Base-by-base conservation (phyloP, 2,888 invertebrate genomes). In the Blera fallax region DNA sequence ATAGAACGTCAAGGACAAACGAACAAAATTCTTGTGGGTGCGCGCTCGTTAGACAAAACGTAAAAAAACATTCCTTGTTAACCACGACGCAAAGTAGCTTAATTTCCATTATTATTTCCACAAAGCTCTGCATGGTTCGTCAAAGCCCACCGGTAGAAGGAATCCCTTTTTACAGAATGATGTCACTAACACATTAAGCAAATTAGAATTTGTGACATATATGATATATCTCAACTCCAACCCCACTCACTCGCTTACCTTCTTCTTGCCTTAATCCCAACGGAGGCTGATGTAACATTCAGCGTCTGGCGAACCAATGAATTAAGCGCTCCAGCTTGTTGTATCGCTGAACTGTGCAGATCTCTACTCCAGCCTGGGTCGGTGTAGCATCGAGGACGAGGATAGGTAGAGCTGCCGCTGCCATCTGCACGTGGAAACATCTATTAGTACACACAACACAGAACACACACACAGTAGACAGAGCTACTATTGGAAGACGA, bases 361-460 rank as follows among this genome's bases (percentile, higher is more conserved):
- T 58, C 52, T 6, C 54, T 45, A 34, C 69, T 81, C 62, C 81
- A 48, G 18, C 81, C 85, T 16, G 85, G 85, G 34, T 85, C 81
- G n/a, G 85, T 85, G 21, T 81, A 52, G 27, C 85, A 85, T 56
- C 85, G 70, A 10, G 85, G 85, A 40, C 85, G 80, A 43, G 80
- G 50, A 60, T 65, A 37, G 8, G 48, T 14, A 16, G 16, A 21
- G 8, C 54, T 52, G 21, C 34, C 43, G 40, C 52, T 73, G 14
- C 6, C 65, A 81, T 85, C 85, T 85, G 78, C 65, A 72, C 81
- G 81, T 77, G 81, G 76, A 81, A 81, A 77, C 81, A 81, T 76
- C 52, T 58, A 76, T 80, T 77, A 81, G 43, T 65, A 80, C 18
- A 60, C 54, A 58, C 45, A 62, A 56, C 69, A 60, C 52, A 62